These are phyloP conservation scores for Rosalia funebris DNA, from an alignment of 2,888 invertebrate genomes.

Conservation along the genomic window DNA sequence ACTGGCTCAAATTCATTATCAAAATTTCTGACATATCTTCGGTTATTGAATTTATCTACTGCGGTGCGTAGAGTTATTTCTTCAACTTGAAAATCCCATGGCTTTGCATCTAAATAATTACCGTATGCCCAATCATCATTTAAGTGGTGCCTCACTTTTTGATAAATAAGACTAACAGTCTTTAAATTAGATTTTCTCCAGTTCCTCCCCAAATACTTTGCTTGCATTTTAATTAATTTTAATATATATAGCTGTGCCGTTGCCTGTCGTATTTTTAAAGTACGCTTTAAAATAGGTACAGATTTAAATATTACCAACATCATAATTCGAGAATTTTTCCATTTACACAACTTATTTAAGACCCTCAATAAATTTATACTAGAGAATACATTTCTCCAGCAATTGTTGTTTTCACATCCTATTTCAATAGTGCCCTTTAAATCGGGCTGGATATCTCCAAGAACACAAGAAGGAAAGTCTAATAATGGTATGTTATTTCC, in stretches of 20 bases:
- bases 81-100: constrained; percentile 98
- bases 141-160: constrained; percentile 93
- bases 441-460: constrained; percentile 90
- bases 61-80: constrained; percentile 93
- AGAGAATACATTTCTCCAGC: constrained; percentile 98
- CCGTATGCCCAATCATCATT: constrained; percentile 99
- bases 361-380: constrained; percentile 96
- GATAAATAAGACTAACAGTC: constrained; percentile 98
- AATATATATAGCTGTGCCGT: constrained; percentile 98
- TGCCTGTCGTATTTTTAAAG: constrained; percentile 93
- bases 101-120: constrained; percentile 96
- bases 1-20: constrained; percentile 71
- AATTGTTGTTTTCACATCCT: constrained; percentile 85
- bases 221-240: constrained; percentile 99
- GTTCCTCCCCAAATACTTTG: constrained; percentile 97
- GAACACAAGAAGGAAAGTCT: constrained; percentile 96
- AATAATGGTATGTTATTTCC: constrained; percentile 93
- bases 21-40: constrained; percentile 73
- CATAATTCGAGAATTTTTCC: constrained; percentile 99
- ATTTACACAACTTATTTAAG: constrained; percentile 97
- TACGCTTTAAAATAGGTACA: constrained; percentile 96
- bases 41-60: constrained; percentile 95
- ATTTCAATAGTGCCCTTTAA: constrained; percentile 92
- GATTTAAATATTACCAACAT: constrained; percentile 99
- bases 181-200: constrained; percentile 99